Percentiles rank a stretch among this genome's conserved stretches.
Conservation (phyloP, 2,113 vertebrate species). For the Typhlomys cinereus region DNA sequence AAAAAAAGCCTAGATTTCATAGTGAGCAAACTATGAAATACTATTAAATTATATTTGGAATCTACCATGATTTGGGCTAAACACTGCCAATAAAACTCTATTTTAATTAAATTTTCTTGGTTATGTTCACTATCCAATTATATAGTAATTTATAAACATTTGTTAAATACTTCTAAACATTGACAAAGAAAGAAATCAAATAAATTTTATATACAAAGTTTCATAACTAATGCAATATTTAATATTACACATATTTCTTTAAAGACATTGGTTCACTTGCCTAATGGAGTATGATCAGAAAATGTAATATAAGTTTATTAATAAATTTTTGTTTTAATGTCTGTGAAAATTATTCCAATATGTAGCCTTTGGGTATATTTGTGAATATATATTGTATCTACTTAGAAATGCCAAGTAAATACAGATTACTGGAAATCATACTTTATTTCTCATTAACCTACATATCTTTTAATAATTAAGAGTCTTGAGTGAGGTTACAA, state of each 20-base stretch:
- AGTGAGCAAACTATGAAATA: background rate
- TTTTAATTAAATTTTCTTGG: background rate
- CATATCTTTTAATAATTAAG: background rate
- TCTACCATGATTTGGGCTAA: background rate
- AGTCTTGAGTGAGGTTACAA: background rate
- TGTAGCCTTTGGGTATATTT: background rate
- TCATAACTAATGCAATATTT: slow-evolving; percentile 5
- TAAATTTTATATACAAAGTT: background rate
- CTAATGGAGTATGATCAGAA: background rate
- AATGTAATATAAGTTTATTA: background rate
- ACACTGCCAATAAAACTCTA: background rate
- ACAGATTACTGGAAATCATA: background rate
- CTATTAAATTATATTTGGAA: background rate
- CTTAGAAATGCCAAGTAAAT: background rate
- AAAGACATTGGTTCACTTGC: background rate
- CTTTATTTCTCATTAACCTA: background rate
- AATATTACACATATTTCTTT: background rate
- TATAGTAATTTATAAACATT: background rate
- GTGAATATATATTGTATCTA: background rate
- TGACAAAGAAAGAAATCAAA: background rate
- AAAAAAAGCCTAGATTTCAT: background rate
- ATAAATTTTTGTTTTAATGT: background rate
- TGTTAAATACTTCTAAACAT: background rate
- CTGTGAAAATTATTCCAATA: background rate
- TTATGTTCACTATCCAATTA: background rate